A percentile compares a stretch with the other conserved stretches of the same genome.
phyloP scores from a whole-genome alignment of 2,888 invertebrate species.

The Cheilosia soror region DNA sequence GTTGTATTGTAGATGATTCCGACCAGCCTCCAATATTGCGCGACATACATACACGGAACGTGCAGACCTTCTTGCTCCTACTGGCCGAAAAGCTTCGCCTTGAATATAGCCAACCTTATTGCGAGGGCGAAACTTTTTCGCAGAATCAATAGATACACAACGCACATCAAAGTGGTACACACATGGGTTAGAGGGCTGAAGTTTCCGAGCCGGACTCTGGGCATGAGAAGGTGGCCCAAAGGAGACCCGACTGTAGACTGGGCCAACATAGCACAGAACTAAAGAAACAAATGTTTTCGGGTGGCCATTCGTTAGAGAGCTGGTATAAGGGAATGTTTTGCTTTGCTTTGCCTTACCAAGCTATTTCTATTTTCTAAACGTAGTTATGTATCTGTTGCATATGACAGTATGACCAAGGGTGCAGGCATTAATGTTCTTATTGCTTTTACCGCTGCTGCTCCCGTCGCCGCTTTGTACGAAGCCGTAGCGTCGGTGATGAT shows the following conservation, averaged over 20 bases:
- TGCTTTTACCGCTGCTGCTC: slow-evolving; percentile 54
- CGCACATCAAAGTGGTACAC: slow-evolving; percentile 65
- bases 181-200: slow-evolving; percentile 48
- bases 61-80: slow-evolving; percentile 46
- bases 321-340: slow-evolving; percentile 54
- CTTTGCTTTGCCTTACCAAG: slow-evolving; percentile 57
- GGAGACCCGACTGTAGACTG: slow-evolving; percentile 30
- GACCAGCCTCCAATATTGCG: slow-evolving; percentile 55
- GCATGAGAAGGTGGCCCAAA: slow-evolving; percentile 45
- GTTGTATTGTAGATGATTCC: slow-evolving; percentile 44
- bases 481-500: slow-evolving; percentile 62
- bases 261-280: slow-evolving; percentile 50
- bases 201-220: slow-evolving; percentile 12
- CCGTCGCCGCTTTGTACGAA: slow-evolving; percentile 37
- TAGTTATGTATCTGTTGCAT: slow-evolving; percentile 71
- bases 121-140: slow-evolving; percentile 73
- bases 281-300: slow-evolving; percentile 75
- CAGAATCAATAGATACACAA: slow-evolving; percentile 75
- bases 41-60: slow-evolving; percentile 33
- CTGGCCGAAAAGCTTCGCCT: slow-evolving; percentile 68
- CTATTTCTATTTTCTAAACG: slow-evolving; percentile 56
- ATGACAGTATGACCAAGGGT: slow-evolving; percentile 60
- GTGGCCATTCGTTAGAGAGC: slow-evolving; percentile 69
- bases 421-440: slow-evolving; percentile 69
- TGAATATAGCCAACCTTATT: slow-evolving; percentile 60